Conservation (phyloP, 2,113 vertebrate genomes). For the Cichladusa arquata region DNA sequence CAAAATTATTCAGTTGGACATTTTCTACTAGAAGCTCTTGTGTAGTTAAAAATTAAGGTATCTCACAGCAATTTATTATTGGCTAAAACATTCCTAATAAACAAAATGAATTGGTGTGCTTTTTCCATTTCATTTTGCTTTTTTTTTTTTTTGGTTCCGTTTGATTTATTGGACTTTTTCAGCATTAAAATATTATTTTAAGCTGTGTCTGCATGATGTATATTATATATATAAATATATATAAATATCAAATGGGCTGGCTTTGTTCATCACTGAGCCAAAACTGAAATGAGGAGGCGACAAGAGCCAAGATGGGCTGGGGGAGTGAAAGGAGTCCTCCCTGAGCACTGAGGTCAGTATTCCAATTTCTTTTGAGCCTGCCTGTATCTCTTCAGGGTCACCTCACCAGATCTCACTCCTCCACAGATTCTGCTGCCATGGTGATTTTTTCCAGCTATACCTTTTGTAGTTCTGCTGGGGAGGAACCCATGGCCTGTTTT, state of each 20-base stretch:
- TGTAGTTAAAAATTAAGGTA: neutral
- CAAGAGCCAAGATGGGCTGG: neutral
- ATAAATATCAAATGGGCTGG: neutral
- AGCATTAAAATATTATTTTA: neutral
- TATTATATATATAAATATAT: neutral
- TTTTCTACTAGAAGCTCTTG: neutral
- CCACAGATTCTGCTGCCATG: neutral
- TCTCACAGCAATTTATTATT: neutral
- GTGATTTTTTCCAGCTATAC: neutral
- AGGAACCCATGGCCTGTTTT: neutral
- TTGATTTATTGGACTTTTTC: neutral
- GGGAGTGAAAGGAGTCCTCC: neutral
- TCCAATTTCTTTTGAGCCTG: neutral
- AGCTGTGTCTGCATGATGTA: neutral
- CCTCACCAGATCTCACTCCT: neutral
- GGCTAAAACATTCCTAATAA: neutral
- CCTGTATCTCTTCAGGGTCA: neutral
- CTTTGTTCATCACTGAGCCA: neutral
- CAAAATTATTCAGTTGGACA: neutral
- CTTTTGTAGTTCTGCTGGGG: neutral
- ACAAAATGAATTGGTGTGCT: neutral
- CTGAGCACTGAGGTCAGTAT: neutral
- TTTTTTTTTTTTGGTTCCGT: neutral
- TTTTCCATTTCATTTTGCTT: neutral
- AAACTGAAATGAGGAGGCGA: neutral